Percentiles rank a stretch among this genome's conserved stretches.
Conservation (phyloP, 1,140 invertebrate species). For the Drosophila ogumai region DNA sequence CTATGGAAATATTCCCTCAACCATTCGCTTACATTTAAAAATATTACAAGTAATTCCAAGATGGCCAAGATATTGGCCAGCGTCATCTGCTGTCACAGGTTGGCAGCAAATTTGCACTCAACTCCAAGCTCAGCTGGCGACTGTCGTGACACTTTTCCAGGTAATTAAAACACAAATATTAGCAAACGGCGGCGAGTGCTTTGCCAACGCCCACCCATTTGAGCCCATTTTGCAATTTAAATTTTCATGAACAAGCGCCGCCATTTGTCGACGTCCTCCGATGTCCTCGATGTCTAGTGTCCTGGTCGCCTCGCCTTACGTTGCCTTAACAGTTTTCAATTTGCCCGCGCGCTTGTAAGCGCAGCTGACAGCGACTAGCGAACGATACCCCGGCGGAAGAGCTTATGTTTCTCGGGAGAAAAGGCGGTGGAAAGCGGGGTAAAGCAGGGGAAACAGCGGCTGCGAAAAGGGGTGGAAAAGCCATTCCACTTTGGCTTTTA, state of each 20-base stretch:
- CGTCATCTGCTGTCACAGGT: constrained; percentile 37
- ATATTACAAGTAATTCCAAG: neutral
- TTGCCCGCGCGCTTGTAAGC: constrained; percentile 73
- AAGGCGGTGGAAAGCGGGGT: neutral
- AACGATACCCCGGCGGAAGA: constrained; percentile 26
- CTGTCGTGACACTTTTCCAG: constrained; percentile 66
- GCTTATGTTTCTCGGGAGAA: constrained; percentile 35
- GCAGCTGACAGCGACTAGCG: constrained; percentile 70
- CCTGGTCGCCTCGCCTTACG: constrained; percentile 26
- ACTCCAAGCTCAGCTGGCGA: constrained; percentile 37
- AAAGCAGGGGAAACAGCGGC: neutral
- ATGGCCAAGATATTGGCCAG: constrained; percentile 13
- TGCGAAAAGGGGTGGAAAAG: neutral
- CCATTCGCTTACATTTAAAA: neutral
- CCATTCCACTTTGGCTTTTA: constrained; percentile 65
- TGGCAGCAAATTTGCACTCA: constrained; percentile 60
- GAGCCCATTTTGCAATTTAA: constrained; percentile 80
- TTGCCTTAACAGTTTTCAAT: constrained; percentile 75
- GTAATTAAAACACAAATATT: constrained; percentile 81
- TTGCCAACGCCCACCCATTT: constrained; percentile 43
- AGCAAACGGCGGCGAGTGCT: constrained; percentile 33
- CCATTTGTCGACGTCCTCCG: constrained; percentile 66
- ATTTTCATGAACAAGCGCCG: constrained; percentile 80
- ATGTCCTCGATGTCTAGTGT: constrained; percentile 15
- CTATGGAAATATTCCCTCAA: neutral